Base-by-base conservation (phyloP, 2,113 vertebrate genomes). In the Corvus hawaiiensis region DNA sequence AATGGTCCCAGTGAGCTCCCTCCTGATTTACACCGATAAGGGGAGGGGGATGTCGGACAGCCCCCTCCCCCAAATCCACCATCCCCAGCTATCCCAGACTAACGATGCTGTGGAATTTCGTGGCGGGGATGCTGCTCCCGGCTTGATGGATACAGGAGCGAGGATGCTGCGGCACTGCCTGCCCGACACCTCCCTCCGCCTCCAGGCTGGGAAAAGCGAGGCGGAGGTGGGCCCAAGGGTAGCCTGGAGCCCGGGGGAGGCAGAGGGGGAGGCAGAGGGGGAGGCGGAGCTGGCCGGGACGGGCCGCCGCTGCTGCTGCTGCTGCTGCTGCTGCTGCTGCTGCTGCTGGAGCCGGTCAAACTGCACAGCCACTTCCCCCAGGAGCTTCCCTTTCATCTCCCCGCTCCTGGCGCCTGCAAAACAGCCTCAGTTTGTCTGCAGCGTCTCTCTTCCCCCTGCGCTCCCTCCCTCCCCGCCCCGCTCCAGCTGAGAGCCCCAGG, bases 341-440 rank as follows among this genome's bases (percentile, higher is more conserved):
- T 82, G 97, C 97, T 96, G 96, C 97, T 98, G 98, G 98, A 98
- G 98, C 98, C 98, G 98, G 98, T 98, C 97, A 98, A 98, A 98
- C 98, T 97, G 97, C 98, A 97, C 98, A 98, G 98, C 98, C 98
- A 82, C 98, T 98, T 98, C 97, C 98, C 98, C 98, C 96, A 98
- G 98, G 98, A 98, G 98, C 97, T 98, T 96, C 96, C 96, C 98
- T 98, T 98, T 98, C 98, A 98, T 98, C 98, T 98, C 97, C 94
- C 98, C 98, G 98, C 98, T 98, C 96, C 98, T 98, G 98, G 98
- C 98, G 98, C 98, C 98, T 98, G 97, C 97, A 81, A 96, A 96
- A 98, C 98, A 98, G 97, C 97, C 98, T 98, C 94, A 97, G 98
- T 98, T 97, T 96, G 98, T 98, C 98, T 98, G 97, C 97, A 80